Conservation (phyloP, 2,888 invertebrate species). For the Tachystola acroxantha region DNA sequence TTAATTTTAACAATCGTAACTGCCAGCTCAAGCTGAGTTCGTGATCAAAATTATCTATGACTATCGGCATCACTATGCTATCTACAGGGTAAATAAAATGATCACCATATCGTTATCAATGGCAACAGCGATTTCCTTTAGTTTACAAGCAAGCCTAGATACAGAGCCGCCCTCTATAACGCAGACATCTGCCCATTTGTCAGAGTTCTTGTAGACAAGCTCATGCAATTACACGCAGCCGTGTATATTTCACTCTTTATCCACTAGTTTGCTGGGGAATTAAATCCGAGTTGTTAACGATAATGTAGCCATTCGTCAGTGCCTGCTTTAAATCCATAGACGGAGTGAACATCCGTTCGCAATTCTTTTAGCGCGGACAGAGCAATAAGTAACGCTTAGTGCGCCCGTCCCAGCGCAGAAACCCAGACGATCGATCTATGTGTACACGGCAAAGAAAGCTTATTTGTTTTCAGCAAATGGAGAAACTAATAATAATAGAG, state of each 20-base stretch:
- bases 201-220: slow-evolving; percentile 3
- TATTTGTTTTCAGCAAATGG: background rate
- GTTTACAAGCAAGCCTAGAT: too few species aligned
- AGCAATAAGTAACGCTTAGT: slow-evolving; percentile 60
- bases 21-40: too few species aligned
- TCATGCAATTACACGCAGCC: slow-evolving; percentile 24
- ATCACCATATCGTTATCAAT: too few species aligned
- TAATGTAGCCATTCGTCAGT: slow-evolving; percentile 66
- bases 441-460: background rate
- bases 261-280: slow-evolving; percentile 33
- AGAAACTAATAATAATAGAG: background rate
- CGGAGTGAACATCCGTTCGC: slow-evolving; percentile 45
- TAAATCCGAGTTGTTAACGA: slow-evolving; percentile 60
- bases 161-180: background rate
- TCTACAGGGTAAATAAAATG: too few species aligned
- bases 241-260: slow-evolving; percentile 38
- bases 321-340: slow-evolving; percentile 57
- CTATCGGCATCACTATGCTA: too few species aligned
- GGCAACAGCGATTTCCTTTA: too few species aligned
- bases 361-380: slow-evolving; percentile 38
- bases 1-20: too few species aligned
- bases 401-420: slow-evolving; percentile 29
- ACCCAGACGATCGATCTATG: slow-evolving; percentile 2
- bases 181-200: background rate
- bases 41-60: too few species aligned